Percentiles rank a stretch among this genome's conserved stretches.
phyloP scores from a whole-genome alignment of 2,888 invertebrate genomes.

The Suillia variegata region DNA sequence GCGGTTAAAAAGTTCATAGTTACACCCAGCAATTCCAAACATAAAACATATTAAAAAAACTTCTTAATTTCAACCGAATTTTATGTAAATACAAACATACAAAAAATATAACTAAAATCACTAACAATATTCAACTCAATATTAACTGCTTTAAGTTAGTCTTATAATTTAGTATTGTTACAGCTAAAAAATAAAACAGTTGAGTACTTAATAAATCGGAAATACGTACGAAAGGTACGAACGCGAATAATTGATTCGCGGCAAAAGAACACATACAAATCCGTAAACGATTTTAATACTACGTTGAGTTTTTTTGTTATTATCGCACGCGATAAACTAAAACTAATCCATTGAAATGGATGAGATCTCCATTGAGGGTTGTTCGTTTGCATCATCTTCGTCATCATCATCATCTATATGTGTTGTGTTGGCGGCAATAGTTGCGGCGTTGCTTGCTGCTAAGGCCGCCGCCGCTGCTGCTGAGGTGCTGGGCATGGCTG shows the following conservation, averaged over 20 bases:
- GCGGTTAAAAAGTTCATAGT: too few species aligned
- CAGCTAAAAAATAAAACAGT: too few species aligned
- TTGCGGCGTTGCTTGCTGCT: slow-evolving; percentile 20
- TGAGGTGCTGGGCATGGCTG: slow-evolving; percentile 10
- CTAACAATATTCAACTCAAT: slow-evolving; percentile 8
- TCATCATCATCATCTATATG: slow-evolving; percentile 19
- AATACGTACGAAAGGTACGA: too few species aligned
- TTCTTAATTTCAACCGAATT: too few species aligned
- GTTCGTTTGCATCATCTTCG: slow-evolving; percentile 39
- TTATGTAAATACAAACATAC: slow-evolving; percentile 3
- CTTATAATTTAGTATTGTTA: slow-evolving; percentile 13
- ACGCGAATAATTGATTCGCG: too few species aligned
- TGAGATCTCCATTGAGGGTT: slow-evolving; percentile 54
- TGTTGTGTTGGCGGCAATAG: slow-evolving; percentile 4
- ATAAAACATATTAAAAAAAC: too few species aligned
- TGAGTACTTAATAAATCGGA: too few species aligned
- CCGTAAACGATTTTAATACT: too few species aligned
- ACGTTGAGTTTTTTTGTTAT: too few species aligned
- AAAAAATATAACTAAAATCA: slow-evolving; percentile 12
- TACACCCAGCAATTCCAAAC: too few species aligned
- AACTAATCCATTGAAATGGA: slow-evolving; percentile 56
- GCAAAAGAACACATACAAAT: too few species aligned
- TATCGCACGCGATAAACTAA: too few species aligned
- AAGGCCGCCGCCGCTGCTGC: not conserved
- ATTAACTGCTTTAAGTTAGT: slow-evolving; percentile 12